These are phyloP conservation scores for Congeria kusceri DNA, from an alignment of 2,888 invertebrate genomes.

Conservation along the genomic window DNA sequence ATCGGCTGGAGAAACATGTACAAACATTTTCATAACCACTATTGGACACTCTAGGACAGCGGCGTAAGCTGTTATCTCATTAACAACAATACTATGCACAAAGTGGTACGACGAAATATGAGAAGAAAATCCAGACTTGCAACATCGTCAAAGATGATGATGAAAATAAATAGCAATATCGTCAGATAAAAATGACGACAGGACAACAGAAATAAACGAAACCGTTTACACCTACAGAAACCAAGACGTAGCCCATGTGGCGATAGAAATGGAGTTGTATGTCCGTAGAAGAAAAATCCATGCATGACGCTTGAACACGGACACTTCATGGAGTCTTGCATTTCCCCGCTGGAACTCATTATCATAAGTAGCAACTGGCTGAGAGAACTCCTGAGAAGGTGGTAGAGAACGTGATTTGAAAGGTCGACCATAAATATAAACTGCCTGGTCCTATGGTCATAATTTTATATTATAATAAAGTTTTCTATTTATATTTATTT, in stretches of 20 bases:
- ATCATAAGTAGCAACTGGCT: slow-evolving; percentile 52
- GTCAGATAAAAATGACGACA: too few relatives aligned
- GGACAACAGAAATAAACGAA: too few relatives aligned
- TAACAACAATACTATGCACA: too few relatives aligned
- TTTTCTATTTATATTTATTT: too few relatives aligned
- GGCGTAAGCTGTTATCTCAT: not conserved
- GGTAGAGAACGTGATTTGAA: too few relatives aligned
- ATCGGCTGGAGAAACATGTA: slow-evolving; percentile 27
- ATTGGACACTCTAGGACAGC: slow-evolving; percentile 14
- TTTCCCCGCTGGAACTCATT: slow-evolving; percentile 45
- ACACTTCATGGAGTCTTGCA: slow-evolving; percentile 46
- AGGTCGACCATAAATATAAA: too few relatives aligned
- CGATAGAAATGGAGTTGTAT: slow-evolving; percentile 38
- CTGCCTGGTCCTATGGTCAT: too few relatives aligned
- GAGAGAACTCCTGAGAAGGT: slow-evolving; percentile 22
- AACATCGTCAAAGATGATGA: not conserved
- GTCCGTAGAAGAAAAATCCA: slow-evolving; percentile 63
- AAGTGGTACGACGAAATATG: too few relatives aligned
- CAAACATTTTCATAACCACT: slow-evolving; percentile 26
- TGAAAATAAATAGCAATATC: not conserved
- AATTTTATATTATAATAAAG: too few relatives aligned
- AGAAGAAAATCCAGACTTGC: too few relatives aligned
- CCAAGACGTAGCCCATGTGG: slow-evolving; percentile 44
- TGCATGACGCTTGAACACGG: slow-evolving; percentile 56
- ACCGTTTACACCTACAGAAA: slow-evolving; percentile 42